phyloP scores from a whole-genome alignment of 1,140 invertebrate species.

The Diabrotica undecimpunctata region DNA sequence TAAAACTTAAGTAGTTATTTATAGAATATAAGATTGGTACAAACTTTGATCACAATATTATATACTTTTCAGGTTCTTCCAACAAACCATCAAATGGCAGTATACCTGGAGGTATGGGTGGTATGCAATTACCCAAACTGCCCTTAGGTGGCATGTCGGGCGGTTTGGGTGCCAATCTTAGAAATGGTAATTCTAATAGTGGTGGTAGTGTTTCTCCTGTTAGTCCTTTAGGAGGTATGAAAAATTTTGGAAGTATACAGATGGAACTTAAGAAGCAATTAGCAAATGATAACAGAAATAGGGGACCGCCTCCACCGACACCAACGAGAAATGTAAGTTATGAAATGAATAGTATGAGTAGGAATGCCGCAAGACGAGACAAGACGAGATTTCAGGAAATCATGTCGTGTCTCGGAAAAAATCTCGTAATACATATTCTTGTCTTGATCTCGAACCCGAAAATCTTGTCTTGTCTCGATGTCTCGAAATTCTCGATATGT shows the following conservation, averaged over 20 bases:
- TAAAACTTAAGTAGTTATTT: too few species aligned
- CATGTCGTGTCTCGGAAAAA: too few species aligned
- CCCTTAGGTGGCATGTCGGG: background rate
- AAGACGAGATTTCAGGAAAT: too few species aligned
- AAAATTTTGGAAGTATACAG: conserved; percentile 41
- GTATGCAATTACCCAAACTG: background rate
- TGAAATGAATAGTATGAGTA: too few species aligned
- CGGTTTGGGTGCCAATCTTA: conserved; percentile 15
- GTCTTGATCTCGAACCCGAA: too few species aligned
- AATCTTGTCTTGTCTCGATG: too few species aligned
- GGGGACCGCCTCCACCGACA: conserved; percentile 41
- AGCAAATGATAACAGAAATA: conserved; percentile 40
- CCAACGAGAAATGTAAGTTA: conserved; percentile 34
- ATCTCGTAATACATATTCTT: too few species aligned
- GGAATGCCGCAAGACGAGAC: too few species aligned
- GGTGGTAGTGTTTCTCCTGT: background rate
- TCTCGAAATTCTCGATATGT: too few species aligned
- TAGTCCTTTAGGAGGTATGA: conserved; percentile 9
- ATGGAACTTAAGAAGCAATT: conserved; percentile 43
- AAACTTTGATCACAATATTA: too few species aligned
- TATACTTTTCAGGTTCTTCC: background rate
- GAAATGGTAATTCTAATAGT: conserved; percentile 20
- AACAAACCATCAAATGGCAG: background rate
- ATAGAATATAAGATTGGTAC: too few species aligned
- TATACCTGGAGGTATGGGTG: background rate